A percentile compares a stretch with the other conserved stretches of the same genome.
These are phyloP conservation scores for Cyclopterus lumpus DNA, from an alignment of 2,797 vertebrate species.

Conservation along the genomic window DNA sequence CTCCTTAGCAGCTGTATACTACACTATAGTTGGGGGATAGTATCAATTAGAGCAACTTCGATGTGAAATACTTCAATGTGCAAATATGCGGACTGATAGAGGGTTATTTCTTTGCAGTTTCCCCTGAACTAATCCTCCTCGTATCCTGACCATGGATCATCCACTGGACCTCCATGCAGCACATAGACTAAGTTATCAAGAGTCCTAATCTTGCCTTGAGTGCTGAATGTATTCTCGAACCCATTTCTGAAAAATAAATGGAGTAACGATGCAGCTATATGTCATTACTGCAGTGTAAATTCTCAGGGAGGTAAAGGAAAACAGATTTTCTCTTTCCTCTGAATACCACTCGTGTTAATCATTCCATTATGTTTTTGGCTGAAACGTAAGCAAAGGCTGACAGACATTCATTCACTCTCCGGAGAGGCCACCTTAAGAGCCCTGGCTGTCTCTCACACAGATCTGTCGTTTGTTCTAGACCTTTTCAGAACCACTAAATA, in stretches of 20 bases:
- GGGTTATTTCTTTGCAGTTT: background rate
- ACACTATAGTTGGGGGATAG: too few species aligned
- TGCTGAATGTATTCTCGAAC: constrained; percentile 26
- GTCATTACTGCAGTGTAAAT: constrained; percentile 13
- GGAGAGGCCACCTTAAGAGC: constrained; percentile 48
- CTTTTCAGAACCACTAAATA: constrained; percentile 47
- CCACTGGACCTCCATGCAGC: background rate
- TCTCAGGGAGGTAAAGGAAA: constrained; percentile 29
- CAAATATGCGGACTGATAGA: background rate
- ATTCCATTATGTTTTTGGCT: constrained; percentile 64
- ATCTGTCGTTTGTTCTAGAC: constrained; percentile 57
- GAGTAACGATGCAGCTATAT: constrained; percentile 24
- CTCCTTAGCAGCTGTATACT: background rate
- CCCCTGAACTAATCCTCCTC: background rate
- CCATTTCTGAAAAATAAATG: constrained; percentile 16
- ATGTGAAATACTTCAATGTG: background rate
- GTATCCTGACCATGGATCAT: background rate
- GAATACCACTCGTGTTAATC: constrained; percentile 62
- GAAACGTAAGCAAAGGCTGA: constrained; percentile 59
- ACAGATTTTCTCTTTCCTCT: constrained; percentile 36
- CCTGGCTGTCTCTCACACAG: constrained; percentile 56
- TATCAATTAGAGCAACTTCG: background rate
- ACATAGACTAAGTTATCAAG: background rate
- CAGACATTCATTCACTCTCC: constrained; percentile 48
- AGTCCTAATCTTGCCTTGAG: background rate